phyloP scores from a whole-genome alignment of 1,140 invertebrate genomes.

The Lepidurus apus region DNA sequence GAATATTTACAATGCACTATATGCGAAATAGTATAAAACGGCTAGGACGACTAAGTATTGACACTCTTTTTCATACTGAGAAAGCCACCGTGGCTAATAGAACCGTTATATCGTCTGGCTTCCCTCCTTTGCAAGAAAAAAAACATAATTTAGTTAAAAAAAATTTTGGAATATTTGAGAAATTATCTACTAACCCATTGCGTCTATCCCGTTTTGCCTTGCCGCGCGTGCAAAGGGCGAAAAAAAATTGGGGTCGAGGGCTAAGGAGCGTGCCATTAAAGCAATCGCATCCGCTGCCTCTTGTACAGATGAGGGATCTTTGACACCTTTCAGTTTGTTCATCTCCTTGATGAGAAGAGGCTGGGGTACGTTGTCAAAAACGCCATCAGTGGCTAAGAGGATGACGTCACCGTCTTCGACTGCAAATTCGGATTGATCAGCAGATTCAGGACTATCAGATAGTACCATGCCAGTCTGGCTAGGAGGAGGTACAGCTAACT shows the following conservation, averaged over 20 bases:
- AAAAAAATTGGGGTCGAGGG: conserved; percentile 88
- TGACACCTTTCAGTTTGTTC: conserved; percentile 57
- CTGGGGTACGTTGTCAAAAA: conserved; percentile 96
- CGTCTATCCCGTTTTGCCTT: conserved; percentile 82
- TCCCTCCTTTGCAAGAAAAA: conserved; percentile 68
- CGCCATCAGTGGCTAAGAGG: conserved; percentile 90
- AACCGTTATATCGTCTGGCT: conserved; percentile 96
- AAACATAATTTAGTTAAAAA: conserved; percentile 31
- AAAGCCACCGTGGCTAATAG: conserved; percentile 81
- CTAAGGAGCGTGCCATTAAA: conserved; percentile 84
- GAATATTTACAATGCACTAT: conserved; percentile 9
- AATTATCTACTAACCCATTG: conserved; percentile 62
- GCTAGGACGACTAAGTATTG: conserved; percentile 11
- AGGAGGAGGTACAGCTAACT: conserved; percentile 86
- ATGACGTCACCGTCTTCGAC: conserved; percentile 94
- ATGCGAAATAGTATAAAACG: conserved; percentile 1
- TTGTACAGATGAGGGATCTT: conserved; percentile 69
- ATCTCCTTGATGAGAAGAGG: conserved; percentile 76
- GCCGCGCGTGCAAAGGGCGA: conserved; percentile 93
- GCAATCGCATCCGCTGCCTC: conserved; percentile 89
- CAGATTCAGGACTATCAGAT: conserved; percentile 72
- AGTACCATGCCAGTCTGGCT: conserved; percentile 74
- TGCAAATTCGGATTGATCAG: conserved; percentile 80
- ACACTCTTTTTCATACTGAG: conserved; percentile 47
- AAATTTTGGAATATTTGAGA: conserved; percentile 29